Base-by-base conservation (phyloP, 2,113 vertebrate species). In the Oreotrochilus melanogaster region DNA sequence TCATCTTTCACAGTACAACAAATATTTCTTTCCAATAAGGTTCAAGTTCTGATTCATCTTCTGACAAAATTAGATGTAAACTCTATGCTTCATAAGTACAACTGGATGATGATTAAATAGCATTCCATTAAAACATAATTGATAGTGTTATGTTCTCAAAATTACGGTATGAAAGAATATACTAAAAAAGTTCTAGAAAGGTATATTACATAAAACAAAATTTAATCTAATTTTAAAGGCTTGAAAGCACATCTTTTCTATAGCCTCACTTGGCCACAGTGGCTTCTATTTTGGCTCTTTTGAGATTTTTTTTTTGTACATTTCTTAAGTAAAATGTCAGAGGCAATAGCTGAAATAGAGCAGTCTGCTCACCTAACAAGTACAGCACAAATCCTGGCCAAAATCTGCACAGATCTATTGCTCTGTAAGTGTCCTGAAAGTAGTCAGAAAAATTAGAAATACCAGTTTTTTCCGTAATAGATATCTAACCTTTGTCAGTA, bases 401-500 rank as follows among this genome's bases (percentile, higher is more conserved):
- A 50, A 73, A 88, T 66, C 31, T 71, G 72, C 42, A 72, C 35
- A 86, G 62, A 91, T 92, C 10, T 81, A 78, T 90, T 84, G 69
- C 28, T 54, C 19, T 96, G 51, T 84, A 62, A 92, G 60, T 78
- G 16, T 58, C 75, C 39, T 86, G 82, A 93, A 92, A 61, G 48
- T 85, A 95, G 93, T 81, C 93, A 94, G 43, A 85, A 91, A 95
- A 95, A 89, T 88, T 6, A 96, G 78, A 92, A 86, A 94, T 35
- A 86, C 35, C 11, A 84, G 75, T 93, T 93, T 89, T 74, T 10
- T 83, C 39, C 54, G 69, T 91, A 85, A 96, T 61, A 95, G 86
- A 92, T 91, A 11, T 54, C 56, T 82, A 84, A 83, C 21, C 65
- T 47, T 78, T 17, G 18, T 89, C 45, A 73, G 43, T 72, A 89